Conservation (phyloP, 2,888 invertebrate genomes). For the Rhimphoctona megacephalus region DNA sequence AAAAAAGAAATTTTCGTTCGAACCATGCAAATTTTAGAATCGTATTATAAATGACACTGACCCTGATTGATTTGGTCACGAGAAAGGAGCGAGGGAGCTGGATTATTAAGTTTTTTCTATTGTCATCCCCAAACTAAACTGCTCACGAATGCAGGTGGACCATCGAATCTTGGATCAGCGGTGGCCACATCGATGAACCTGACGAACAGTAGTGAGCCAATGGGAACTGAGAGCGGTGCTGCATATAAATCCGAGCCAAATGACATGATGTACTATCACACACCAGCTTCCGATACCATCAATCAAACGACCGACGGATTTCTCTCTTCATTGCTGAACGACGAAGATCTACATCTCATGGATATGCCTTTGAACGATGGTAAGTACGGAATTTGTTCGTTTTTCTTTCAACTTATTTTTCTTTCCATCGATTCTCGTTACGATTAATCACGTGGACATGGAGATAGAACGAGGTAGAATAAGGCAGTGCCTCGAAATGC, state of each 20-base stretch:
- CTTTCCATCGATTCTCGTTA: slow-evolving; percentile 6
- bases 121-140: slow-evolving; percentile 77
- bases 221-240: slow-evolving; percentile 86
- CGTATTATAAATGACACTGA: slow-evolving; percentile 7
- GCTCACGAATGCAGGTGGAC: slow-evolving; percentile 81
- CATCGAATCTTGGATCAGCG: slow-evolving; percentile 89
- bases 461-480: slow-evolving; percentile 35
- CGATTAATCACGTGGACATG: slow-evolving; percentile 54
- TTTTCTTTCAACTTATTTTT: slow-evolving; percentile 22
- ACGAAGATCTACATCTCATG: slow-evolving; percentile 95
- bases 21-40: neutral
- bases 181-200: slow-evolving; percentile 93
- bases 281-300: slow-evolving; percentile 87
- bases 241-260: slow-evolving; percentile 90
- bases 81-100: neutral
- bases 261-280: slow-evolving; percentile 92
- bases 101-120: slow-evolving; percentile 28
- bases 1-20: neutral
- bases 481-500: slow-evolving; percentile 17
- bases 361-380: slow-evolving; percentile 96
- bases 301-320: slow-evolving; percentile 93
- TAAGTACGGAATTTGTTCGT: slow-evolving; percentile 84
- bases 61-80: slow-evolving; percentile 9
- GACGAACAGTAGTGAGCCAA: slow-evolving; percentile 90
- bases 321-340: slow-evolving; percentile 94